Conservation (phyloP, 2,888 invertebrate species). For the Melanostoma mellinum region DNA sequence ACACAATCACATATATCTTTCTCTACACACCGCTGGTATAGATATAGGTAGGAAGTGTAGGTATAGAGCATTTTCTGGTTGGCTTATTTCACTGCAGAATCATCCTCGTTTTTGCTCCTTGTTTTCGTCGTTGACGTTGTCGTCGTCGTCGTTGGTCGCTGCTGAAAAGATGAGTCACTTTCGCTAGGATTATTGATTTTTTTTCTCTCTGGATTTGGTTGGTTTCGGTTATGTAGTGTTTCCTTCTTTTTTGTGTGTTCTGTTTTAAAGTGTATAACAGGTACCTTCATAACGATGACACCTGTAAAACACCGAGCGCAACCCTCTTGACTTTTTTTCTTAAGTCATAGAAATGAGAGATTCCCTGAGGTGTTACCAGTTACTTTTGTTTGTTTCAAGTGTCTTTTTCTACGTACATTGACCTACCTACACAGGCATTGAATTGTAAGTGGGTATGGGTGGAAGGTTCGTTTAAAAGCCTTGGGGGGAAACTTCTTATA, state of each 20-base stretch:
- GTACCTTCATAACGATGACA: slow-evolving; percentile 35
- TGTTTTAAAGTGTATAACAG: slow-evolving; percentile 13
- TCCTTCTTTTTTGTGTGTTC: slow-evolving; percentile 12
- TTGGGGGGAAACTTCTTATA: slow-evolving; percentile 42
- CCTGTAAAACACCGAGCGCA: slow-evolving; percentile 39
- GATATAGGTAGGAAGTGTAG: neutral
- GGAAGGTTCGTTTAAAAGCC: slow-evolving; percentile 24
- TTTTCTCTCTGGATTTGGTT: slow-evolving; percentile 45
- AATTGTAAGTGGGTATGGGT: slow-evolving; percentile 55
- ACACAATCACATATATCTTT: slow-evolving; percentile 7
- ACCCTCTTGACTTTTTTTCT: slow-evolving; percentile 19
- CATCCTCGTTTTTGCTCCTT: slow-evolving; percentile 26
- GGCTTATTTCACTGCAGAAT: slow-evolving; percentile 58
- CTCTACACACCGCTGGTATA: neutral
- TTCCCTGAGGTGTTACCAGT: slow-evolving; percentile 47
- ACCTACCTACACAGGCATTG: slow-evolving; percentile 80
- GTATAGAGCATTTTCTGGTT: slow-evolving; percentile 57
- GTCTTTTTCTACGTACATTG: slow-evolving; percentile 82
- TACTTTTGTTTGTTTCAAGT: slow-evolving; percentile 74
- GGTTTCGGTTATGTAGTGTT: slow-evolving; percentile 9
- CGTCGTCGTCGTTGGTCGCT: slow-evolving; percentile 30
- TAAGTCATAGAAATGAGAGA: slow-evolving; percentile 7
- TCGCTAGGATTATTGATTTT: slow-evolving; percentile 74
- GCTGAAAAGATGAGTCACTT: slow-evolving; percentile 74
- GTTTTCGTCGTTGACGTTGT: slow-evolving; percentile 11